phyloP scores from a whole-genome alignment of 1,140 invertebrate genomes.

The Sitobion miscanthi region DNA sequence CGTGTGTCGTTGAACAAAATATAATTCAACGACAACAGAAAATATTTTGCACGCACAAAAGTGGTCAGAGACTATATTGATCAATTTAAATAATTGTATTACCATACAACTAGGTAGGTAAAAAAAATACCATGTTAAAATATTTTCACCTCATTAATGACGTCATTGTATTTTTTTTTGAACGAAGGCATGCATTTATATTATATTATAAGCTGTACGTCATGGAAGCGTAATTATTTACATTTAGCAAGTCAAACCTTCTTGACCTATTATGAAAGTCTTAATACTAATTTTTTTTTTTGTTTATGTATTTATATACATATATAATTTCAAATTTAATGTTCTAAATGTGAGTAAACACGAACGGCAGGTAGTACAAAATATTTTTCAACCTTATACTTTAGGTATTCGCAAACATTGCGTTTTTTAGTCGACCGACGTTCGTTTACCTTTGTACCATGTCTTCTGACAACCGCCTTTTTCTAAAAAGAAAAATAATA shows the following conservation, averaged over 20 bases:
- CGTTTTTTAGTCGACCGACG: neutral
- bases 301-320: neutral
- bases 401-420: neutral
- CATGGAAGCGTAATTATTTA: conserved; percentile 34
- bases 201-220: neutral
- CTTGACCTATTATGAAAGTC: conserved; percentile 35
- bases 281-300: conserved; percentile 7
- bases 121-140: neutral
- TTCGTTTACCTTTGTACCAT: conserved; percentile 5
- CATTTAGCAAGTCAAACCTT: conserved; percentile 37
- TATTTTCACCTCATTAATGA: conserved; percentile 19
- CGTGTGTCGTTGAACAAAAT: neutral
- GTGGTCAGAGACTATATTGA: neutral
- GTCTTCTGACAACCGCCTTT: neutral
- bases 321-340: conserved; percentile 17
- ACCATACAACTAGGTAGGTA: neutral
- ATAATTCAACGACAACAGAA: neutral
- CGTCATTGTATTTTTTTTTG: neutral
- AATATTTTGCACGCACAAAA: neutral
- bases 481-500: conserved; percentile 20
- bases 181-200: conserved; percentile 24
- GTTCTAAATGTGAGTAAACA: conserved; percentile 28
- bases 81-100: conserved; percentile 1
- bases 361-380: conserved; percentile 10
- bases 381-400: neutral